Conservation (phyloP, 2,888 invertebrate species). For the Ichneumon xanthorius region DNA sequence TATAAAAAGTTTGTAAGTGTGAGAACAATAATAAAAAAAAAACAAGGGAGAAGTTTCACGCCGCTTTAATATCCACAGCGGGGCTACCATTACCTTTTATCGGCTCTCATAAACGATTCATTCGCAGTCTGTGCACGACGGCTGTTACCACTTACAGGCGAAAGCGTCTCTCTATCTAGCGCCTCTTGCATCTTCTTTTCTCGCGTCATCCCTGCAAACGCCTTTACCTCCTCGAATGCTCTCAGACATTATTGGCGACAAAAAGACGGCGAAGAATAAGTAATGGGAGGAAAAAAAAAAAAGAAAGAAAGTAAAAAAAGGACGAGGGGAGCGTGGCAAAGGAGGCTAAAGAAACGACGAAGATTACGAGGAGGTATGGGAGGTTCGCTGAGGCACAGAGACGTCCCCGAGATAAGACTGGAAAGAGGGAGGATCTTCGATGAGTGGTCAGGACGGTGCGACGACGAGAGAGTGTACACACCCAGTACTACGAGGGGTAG, state of each 20-base stretch:
- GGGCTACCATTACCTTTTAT: conserved; percentile 44
- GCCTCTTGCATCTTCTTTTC: not conserved
- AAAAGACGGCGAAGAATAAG: conserved; percentile 29
- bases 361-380: conserved; percentile 41
- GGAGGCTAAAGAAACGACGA: conserved; percentile 2
- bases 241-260: not conserved
- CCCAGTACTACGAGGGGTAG: not conserved
- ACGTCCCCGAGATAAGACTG: conserved; percentile 46
- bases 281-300: not conserved
- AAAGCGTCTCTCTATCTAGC: conserved; percentile 1
- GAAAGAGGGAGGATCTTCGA: conserved; percentile 42
- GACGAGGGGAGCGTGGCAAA: conserved; percentile 15
- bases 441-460: conserved; percentile 45
- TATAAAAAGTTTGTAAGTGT: not conserved
- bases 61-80: conserved; percentile 43
- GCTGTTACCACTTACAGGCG: conserved; percentile 47
- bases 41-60: conserved; percentile 6
- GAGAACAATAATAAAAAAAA: not conserved
- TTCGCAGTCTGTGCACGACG: conserved; percentile 46
- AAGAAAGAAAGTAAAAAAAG: not conserved
- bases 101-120: conserved; percentile 39
- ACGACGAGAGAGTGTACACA: conserved; percentile 25
- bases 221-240: not conserved
- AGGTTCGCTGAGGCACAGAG: not conserved
- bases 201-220: not conserved